Evolutionary conservation across 2,113 vertebrate species (phyloP).

Genomic region (Dasypus novemcinctus): DNA sequence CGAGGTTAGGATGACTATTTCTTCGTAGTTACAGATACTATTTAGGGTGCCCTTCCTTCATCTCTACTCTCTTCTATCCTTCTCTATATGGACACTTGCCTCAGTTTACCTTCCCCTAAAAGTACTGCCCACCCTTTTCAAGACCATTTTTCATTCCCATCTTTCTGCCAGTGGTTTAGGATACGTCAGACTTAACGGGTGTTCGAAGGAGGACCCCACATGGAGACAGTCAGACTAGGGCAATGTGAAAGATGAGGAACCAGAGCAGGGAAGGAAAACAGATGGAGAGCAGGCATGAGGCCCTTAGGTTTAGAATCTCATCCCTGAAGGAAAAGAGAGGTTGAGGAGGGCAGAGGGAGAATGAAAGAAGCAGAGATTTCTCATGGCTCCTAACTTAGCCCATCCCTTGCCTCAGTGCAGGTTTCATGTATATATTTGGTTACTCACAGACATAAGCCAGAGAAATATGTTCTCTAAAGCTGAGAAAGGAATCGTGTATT

Average conservation of each 20-base stretch:
- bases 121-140: background rate
- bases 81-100: background rate
- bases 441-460: background rate
- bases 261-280: background rate
- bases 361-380: background rate
- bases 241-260: background rate
- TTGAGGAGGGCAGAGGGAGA: background rate
- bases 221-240: background rate
- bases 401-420: background rate
- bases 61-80: background rate
- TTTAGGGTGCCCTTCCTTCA: background rate
- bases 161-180: background rate
- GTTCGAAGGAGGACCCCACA: background rate
- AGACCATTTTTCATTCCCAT: background rate
- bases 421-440: background rate
- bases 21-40: background rate
- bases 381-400: background rate
- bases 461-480: background rate
- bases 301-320: background rate
- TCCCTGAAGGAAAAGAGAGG: background rate
- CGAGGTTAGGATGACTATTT: background rate
- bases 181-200: background rate
- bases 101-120: background rate
- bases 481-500: background rate
- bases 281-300: background rate